Conservation (phyloP, 2,113 vertebrate genomes). For the Lepus europaeus region DNA sequence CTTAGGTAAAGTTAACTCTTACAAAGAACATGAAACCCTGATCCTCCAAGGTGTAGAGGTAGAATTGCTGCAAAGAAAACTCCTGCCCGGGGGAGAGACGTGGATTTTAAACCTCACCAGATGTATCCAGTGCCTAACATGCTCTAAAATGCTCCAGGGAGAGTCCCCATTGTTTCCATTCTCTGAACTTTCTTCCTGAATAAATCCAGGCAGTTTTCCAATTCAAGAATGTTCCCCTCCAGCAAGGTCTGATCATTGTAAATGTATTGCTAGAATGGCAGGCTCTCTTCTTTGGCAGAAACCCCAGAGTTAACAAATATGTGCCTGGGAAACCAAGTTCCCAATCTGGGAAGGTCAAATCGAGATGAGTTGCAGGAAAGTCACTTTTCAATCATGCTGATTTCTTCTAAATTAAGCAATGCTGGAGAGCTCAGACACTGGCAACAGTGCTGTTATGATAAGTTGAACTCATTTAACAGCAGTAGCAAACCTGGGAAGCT, state of each 20-base stretch:
- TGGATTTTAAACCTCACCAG: constrained; percentile 12
- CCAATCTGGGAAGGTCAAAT: constrained; percentile 65
- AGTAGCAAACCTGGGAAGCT: not conserved
- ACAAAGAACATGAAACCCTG: not conserved
- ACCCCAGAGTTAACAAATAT: constrained; percentile 46
- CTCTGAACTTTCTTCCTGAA: constrained; percentile 46
- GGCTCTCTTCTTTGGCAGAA: constrained; percentile 45
- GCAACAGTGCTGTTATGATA: constrained; percentile 6
- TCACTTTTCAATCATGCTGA: constrained; percentile 24
- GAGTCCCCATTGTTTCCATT: not conserved
- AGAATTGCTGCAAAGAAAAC: constrained; percentile 15
- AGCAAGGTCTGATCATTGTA: constrained; percentile 47
- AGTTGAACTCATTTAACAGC: constrained; percentile 63
- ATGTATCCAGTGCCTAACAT: not conserved
- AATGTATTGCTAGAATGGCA: constrained; percentile 29
- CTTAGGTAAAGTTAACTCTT: constrained; percentile 37
- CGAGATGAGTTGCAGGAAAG: constrained; percentile 41
- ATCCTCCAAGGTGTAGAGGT: not conserved
- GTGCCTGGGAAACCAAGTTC: constrained; percentile 51
- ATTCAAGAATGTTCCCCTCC: constrained; percentile 47
- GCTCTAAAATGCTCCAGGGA: not conserved
- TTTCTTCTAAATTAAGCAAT: constrained; percentile 4
- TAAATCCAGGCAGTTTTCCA: constrained; percentile 64
- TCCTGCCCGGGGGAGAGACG: not conserved
- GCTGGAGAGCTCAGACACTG: not conserved